Conservation (phyloP, 2,888 invertebrate species). For the Branchellion lobata region DNA sequence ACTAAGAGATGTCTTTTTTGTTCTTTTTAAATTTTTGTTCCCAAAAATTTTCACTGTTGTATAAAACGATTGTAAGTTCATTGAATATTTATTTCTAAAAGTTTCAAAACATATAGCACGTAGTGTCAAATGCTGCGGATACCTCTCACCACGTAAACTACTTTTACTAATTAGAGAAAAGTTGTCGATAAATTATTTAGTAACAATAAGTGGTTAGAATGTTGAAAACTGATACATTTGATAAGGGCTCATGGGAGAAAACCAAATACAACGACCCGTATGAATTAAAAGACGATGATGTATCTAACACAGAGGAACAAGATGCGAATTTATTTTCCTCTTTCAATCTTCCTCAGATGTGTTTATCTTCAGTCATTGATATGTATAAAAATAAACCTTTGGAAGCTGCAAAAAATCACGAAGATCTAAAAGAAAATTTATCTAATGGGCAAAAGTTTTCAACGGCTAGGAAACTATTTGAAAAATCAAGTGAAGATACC, state of each 20-base stretch:
- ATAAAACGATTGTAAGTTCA: too few species aligned
- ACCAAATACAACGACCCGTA: conserved; percentile 24
- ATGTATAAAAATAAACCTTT: background rate
- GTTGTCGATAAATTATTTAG: background rate
- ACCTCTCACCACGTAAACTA: background rate
- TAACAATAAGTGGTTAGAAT: background rate
- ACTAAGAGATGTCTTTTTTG: too few species aligned
- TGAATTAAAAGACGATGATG: background rate
- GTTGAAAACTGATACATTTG: conserved; percentile 4
- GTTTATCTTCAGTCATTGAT: conserved; percentile 11
- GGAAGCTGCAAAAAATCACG: background rate
- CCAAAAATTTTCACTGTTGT: too few species aligned
- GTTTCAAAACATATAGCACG: too few species aligned
- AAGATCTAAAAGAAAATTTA: background rate
- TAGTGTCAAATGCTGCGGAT: too few species aligned
- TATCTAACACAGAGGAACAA: background rate
- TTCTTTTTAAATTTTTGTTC: too few species aligned
- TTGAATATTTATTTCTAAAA: too few species aligned
- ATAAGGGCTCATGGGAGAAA: conserved; percentile 6
- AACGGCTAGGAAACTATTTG: conserved; percentile 12
- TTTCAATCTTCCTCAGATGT: conserved; percentile 12
- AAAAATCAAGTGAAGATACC: background rate
- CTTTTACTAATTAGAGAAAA: background rate
- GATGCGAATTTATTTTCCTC: conserved; percentile 5
- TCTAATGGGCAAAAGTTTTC: background rate